A percentile compares a stretch with the other conserved stretches of the same genome.
Evolutionary conservation across 2,888 invertebrate species (phyloP).

Genomic region (Diachrysia chrysitis): DNA sequence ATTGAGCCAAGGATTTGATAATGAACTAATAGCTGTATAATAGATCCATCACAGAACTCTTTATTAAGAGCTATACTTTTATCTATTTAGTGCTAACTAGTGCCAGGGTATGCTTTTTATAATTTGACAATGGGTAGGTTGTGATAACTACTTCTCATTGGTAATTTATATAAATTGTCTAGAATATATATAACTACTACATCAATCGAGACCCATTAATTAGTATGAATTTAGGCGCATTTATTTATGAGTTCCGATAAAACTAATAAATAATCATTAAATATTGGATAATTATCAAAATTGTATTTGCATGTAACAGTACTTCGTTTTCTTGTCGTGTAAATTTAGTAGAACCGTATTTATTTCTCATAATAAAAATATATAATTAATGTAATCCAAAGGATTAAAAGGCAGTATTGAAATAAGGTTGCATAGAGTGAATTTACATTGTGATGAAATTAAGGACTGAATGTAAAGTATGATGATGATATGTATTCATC

Average conservation of each 20-base stretch:
- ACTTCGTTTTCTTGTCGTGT: constrained; percentile 30
- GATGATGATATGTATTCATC: constrained; percentile 50
- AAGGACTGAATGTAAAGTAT: constrained; percentile 79
- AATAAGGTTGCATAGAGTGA: constrained; percentile 68
- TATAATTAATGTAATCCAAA: constrained; percentile 71
- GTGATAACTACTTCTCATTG: constrained; percentile 41
- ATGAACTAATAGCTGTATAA: constrained; percentile 33
- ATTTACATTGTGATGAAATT: constrained; percentile 81
- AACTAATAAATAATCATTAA: constrained; percentile 43
- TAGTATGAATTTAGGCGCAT: constrained; percentile 47
- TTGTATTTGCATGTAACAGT: constrained; percentile 27
- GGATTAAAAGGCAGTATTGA: constrained; percentile 68
- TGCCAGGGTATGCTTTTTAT: constrained; percentile 47
- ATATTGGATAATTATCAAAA: constrained; percentile 36
- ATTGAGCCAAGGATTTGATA: constrained; percentile 54
- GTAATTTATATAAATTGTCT: constrained; percentile 31
- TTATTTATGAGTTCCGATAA: constrained; percentile 52
- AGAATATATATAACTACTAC: constrained; percentile 24
- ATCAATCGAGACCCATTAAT: constrained; percentile 29
- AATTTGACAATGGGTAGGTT: constrained; percentile 42
- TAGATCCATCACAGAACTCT: constrained; percentile 55
- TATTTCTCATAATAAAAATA: constrained; percentile 45
- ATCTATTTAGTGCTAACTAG: constrained; percentile 40
- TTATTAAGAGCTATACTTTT: constrained; percentile 32
- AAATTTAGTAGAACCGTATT: constrained; percentile 29